Evolutionary conservation across 2,113 vertebrate genomes (phyloP), one percentile per base, ranked within the genome.

Genomic region (Ictalurus furcatus): DNA sequence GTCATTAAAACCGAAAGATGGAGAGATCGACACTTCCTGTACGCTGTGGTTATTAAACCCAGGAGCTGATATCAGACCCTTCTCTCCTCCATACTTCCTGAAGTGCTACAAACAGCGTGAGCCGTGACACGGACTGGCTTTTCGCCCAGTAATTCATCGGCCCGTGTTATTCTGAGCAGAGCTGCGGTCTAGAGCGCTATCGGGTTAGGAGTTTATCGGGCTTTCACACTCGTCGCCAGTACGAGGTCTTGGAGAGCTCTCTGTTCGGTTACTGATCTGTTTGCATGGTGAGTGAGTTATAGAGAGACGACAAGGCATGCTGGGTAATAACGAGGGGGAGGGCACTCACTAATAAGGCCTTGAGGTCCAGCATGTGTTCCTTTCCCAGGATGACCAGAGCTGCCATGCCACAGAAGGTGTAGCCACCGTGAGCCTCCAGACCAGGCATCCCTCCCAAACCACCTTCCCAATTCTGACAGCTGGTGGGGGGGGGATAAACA

Each of bases 401-500:
- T 0, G 98, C 98, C 16, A 97, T 90, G 28, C 98, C 98, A 0
- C 98, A 99, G 96, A 99, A 99, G 0, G 97, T 98, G 93, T 99
- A 99, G 2, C 98, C 98, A 0, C 98, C 98, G 0, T 99, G 98
- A 0, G 98, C 98, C 92, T 99, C 98, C 96, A 99, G 95, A 48
- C 98, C 98, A 0, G 98, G 98, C 84, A 98, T 97, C 0, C 98
- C 98, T 0, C 98, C 98, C 0, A 99, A 96, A 87, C 98, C 98
- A 0, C 98, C 98, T 91, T 99, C 98, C 98, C 98, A 99, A 91
- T 99, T 99, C 95, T 99, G 98, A 95, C 98, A 99, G 90, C 98
- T 99, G 89, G 48, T 9, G 9, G 48, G 48, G 48, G 9, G 48
- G 25, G 88, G 40, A 52, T 19, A 63, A 23, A 84, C 30, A 87